Evolutionary conservation across 2,888 invertebrate genomes (phyloP).

Genomic region (Apamea sordens): DNA sequence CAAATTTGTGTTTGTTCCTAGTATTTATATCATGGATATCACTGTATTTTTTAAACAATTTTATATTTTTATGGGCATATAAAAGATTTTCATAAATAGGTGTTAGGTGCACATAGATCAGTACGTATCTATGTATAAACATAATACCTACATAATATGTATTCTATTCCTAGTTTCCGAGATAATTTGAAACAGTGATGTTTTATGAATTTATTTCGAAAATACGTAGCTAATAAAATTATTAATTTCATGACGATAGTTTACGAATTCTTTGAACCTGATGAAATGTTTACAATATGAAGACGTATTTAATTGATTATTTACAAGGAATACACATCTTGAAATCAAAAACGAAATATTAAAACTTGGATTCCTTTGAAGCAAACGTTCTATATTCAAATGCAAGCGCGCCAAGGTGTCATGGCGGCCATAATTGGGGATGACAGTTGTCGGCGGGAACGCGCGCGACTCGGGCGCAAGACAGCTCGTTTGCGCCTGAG

Average conservation of each 20-base stretch:
- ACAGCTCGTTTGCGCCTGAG: slow-evolving; percentile 83
- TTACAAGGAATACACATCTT: slow-evolving; percentile 66
- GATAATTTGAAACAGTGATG: slow-evolving; percentile 42
- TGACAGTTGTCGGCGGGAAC: slow-evolving; percentile 85
- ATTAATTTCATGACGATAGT: slow-evolving; percentile 52
- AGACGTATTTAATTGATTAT: slow-evolving; percentile 68
- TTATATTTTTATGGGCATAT: too few species aligned
- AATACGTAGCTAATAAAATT: slow-evolving; percentile 55
- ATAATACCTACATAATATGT: slow-evolving; percentile 13
- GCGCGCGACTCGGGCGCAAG: slow-evolving; percentile 74
- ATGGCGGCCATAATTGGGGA: slow-evolving; percentile 87
- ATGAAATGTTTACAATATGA: slow-evolving; percentile 64
- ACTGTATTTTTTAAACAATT: too few species aligned
- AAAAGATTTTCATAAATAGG: too few species aligned
- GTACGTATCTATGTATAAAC: background rate
- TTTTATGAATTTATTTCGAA: slow-evolving; percentile 46
- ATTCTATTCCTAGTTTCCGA: slow-evolving; percentile 29
- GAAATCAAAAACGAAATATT: slow-evolving; percentile 67
- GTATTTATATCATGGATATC: too few species aligned
- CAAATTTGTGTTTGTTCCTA: too few species aligned
- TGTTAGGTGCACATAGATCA: background rate
- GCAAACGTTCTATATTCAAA: slow-evolving; percentile 84
- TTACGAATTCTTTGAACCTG: slow-evolving; percentile 59
- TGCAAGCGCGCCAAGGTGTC: slow-evolving; percentile 87
- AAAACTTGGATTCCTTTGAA: slow-evolving; percentile 73